Conservation (phyloP, 2,113 vertebrate genomes). For the Columba livia region DNA sequence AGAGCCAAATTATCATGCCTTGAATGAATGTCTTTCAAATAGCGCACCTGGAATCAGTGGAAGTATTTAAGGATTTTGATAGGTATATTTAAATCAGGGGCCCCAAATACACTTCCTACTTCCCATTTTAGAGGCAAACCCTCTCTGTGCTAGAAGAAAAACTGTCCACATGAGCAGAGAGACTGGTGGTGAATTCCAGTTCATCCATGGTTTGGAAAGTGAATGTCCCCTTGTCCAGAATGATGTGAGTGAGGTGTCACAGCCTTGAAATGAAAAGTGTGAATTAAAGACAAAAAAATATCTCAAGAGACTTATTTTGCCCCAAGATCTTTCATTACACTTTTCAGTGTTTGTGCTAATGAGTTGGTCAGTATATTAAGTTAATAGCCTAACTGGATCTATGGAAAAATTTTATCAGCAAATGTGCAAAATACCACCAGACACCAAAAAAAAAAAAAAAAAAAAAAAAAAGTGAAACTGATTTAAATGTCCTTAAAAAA, state of each 20-base stretch:
- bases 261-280: not conserved
- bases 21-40: not conserved
- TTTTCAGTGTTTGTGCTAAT: not conserved
- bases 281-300: not conserved
- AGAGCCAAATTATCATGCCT: not conserved
- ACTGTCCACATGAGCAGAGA: not conserved
- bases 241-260: not conserved
- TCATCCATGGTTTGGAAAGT: not conserved
- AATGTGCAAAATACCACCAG: not conserved
- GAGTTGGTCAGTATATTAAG: not conserved
- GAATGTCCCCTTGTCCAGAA: not conserved
- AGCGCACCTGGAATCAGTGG: not conserved
- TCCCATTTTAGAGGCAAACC: not conserved
- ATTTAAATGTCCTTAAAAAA: not conserved
- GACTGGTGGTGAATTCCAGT: not conserved
- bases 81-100: accelerated
- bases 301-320: not conserved
- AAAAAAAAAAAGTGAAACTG: not conserved
- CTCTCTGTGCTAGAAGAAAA: not conserved
- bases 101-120: not conserved
- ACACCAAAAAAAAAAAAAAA: too few relatives aligned
- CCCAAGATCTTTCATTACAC: not conserved
- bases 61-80: not conserved
- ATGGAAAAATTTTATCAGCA: not conserved
- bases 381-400: not conserved